A percentile compares a stretch with the other conserved stretches of the same genome.
Conservation (phyloP, 1,140 invertebrate genomes). For the Macrobrachium nipponense region DNA sequence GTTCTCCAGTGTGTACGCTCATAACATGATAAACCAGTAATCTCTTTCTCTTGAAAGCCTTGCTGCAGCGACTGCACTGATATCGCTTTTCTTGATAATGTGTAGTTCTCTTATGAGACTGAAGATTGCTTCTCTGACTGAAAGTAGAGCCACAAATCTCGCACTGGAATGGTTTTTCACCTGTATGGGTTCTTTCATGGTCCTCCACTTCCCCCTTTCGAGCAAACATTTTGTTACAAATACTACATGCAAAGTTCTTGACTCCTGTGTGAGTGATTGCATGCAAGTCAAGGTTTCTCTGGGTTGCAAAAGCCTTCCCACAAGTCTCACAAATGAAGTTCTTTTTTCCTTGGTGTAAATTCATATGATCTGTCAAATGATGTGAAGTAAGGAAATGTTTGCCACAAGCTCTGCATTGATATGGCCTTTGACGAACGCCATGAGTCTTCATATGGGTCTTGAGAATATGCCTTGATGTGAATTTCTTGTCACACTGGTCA, state of each 20-base stretch:
- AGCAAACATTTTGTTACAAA: slow-evolving; percentile 72
- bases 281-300: slow-evolving; percentile 62
- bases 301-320: slow-evolving; percentile 63
- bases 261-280: slow-evolving; percentile 67
- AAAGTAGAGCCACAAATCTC: slow-evolving; percentile 67
- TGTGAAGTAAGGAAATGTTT: slow-evolving; percentile 82
- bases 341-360: slow-evolving; percentile 66
- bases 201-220: slow-evolving; percentile 81
- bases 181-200: slow-evolving; percentile 81
- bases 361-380: slow-evolving; percentile 70
- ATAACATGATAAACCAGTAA: slow-evolving; percentile 85
- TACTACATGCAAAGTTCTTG: slow-evolving; percentile 81
- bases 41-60: slow-evolving; percentile 80
- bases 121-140: slow-evolving; percentile 65
- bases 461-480: slow-evolving; percentile 82
- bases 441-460: slow-evolving; percentile 82
- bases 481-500: slow-evolving; percentile 77
- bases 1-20: slow-evolving; percentile 82
- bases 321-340: slow-evolving; percentile 66
- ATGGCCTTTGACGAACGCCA: slow-evolving; percentile 77
- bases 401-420: slow-evolving; percentile 76
- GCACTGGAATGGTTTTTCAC: slow-evolving; percentile 73
- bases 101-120: slow-evolving; percentile 78
- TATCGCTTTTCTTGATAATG: slow-evolving; percentile 82
- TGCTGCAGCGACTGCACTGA: slow-evolving; percentile 72